These are phyloP conservation scores for Odontomyia ornata DNA, from an alignment of 2,888 invertebrate genomes.

Conservation along the genomic window DNA sequence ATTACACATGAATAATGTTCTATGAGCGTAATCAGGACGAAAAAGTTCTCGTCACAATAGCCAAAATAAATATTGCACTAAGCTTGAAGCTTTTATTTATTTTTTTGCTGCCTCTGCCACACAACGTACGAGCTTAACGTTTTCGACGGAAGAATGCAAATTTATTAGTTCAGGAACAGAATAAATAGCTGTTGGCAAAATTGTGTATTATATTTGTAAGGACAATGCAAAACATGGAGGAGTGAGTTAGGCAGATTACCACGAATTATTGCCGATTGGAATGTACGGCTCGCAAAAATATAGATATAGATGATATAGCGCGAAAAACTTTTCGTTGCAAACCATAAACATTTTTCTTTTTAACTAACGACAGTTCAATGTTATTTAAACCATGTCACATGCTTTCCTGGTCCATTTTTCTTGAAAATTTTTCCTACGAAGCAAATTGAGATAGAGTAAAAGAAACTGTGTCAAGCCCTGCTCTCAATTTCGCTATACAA, in stretches of 20 bases:
- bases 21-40: background rate
- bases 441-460: no score
- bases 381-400: background rate
- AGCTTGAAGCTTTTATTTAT: background rate
- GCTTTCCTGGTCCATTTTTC: background rate
- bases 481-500: no score
- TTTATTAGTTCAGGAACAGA: slow-evolving; percentile 23
- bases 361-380: slow-evolving; percentile 12
- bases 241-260: no score
- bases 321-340: slow-evolving; percentile 2
- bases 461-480: no score
- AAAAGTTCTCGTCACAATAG: slow-evolving; percentile 1
- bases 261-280: no score
- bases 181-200: slow-evolving; percentile 16
- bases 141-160: slow-evolving; percentile 32
- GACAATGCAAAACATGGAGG: background rate
- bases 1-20: slow-evolving; percentile 8
- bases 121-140: no score
- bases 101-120: no score
- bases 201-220: background rate
- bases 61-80: slow-evolving; percentile 25
- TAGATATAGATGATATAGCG: background rate
- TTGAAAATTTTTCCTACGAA: no score
- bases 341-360: slow-evolving; percentile 16
- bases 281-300: background rate